phyloP scores from a whole-genome alignment of 2,797 vertebrate species.

The Sebastes minor region DNA sequence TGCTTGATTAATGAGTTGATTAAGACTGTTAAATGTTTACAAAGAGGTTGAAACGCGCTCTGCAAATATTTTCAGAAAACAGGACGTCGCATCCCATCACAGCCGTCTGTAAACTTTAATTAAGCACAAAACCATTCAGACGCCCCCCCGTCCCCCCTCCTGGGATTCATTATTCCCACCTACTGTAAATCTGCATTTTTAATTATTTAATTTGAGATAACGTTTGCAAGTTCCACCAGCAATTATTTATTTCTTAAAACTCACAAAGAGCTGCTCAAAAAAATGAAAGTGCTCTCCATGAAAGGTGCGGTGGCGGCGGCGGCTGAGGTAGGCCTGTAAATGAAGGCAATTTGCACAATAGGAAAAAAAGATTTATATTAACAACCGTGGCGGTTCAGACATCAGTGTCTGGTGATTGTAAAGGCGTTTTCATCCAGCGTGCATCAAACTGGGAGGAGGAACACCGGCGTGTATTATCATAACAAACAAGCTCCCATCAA shows the following conservation, averaged over 20 bases:
- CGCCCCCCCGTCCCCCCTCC: conserved; percentile 38
- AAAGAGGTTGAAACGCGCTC: conserved; percentile 75
- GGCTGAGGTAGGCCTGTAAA: conserved; percentile 53
- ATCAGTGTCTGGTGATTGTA: conserved; percentile 43
- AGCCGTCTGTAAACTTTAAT: conserved; percentile 83
- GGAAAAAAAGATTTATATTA: conserved; percentile 23
- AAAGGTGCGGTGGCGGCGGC: conserved; percentile 42
- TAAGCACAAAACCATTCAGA: conserved; percentile 76
- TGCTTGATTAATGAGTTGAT: conserved; percentile 86
- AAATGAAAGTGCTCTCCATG: conserved; percentile 46
- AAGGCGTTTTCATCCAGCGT: conserved; percentile 60
- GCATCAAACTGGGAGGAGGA: conserved; percentile 65
- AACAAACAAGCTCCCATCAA: conserved; percentile 95
- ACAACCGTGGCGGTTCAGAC: conserved; percentile 34
- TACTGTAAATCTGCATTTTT: conserved; percentile 87
- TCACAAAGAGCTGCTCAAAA: conserved; percentile 56
- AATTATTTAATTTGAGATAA: conserved; percentile 83
- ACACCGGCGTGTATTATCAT: conserved; percentile 76
- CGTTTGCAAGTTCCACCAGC: conserved; percentile 69
- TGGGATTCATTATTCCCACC: conserved; percentile 84
- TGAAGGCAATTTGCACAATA: conserved; percentile 61
- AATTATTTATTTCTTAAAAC: conserved; percentile 76
- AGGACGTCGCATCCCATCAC: conserved; percentile 74
- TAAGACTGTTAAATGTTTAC: conserved; percentile 82
- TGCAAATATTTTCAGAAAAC: conserved; percentile 80